These are phyloP conservation scores for Amphipyra berbera DNA, from an alignment of 2,888 invertebrate genomes.

Conservation along the genomic window DNA sequence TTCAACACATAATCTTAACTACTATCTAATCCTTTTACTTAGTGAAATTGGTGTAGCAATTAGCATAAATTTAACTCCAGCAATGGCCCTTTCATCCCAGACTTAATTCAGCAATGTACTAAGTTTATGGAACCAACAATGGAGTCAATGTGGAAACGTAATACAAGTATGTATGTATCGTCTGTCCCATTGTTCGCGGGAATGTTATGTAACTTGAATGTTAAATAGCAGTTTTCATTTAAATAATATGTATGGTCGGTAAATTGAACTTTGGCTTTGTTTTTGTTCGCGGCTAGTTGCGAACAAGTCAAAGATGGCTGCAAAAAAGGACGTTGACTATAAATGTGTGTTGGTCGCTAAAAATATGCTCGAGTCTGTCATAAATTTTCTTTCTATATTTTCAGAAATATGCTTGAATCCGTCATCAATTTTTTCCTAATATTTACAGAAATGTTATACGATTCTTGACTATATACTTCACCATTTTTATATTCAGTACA, in stretches of 20 bases:
- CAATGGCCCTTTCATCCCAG: slow-evolving; percentile 43
- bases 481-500: too few species aligned
- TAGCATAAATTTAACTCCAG: slow-evolving; percentile 48
- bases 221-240: slow-evolving; percentile 52
- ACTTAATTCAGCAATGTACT: slow-evolving; percentile 38
- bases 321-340: too few species aligned
- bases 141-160: slow-evolving; percentile 43
- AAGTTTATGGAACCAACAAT: slow-evolving; percentile 53
- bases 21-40: slow-evolving; percentile 51
- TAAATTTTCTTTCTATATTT: too few species aligned
- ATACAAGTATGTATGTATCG: slow-evolving; percentile 45
- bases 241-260: slow-evolving; percentile 31
- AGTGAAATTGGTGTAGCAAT: slow-evolving; percentile 48
- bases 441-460: too few species aligned
- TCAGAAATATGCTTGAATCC: too few species aligned
- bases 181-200: slow-evolving; percentile 55
- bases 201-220: slow-evolving; percentile 59
- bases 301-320: neutral
- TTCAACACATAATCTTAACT: slow-evolving; percentile 45
- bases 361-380: too few species aligned
- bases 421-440: too few species aligned
- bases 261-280: slow-evolving; percentile 37
- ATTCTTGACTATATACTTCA: too few species aligned
- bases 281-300: slow-evolving; percentile 12
- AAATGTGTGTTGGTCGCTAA: too few species aligned